These are phyloP conservation scores for Amblyraja radiata DNA, from an alignment of 2,797 vertebrate genomes.

Conservation along the genomic window DNA sequence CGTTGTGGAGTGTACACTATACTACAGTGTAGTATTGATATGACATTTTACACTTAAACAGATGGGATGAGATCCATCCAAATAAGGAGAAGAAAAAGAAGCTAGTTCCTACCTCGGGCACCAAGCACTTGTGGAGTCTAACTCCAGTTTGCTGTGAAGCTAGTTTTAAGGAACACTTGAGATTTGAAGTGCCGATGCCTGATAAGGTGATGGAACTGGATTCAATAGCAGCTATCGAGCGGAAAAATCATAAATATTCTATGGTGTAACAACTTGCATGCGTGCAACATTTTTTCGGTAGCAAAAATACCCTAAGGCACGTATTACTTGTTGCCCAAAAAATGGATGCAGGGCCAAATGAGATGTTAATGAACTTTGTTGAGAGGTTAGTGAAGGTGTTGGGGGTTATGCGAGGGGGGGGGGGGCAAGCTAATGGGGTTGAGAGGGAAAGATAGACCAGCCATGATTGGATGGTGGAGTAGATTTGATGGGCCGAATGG, in stretches of 20 bases:
- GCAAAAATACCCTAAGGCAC: too few species aligned
- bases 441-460: too few species aligned
- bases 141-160: background rate
- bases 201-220: background rate
- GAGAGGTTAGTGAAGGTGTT: too few species aligned
- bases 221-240: background rate
- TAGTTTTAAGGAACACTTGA: background rate
- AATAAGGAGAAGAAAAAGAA: background rate
- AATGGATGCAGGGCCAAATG: too few species aligned
- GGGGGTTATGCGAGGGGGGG: background rate
- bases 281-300: too few species aligned
- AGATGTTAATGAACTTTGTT: too few species aligned
- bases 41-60: background rate
- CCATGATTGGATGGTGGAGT: too few species aligned
- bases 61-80: background rate
- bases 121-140: background rate
- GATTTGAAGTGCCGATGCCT: background rate
- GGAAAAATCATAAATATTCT: background rate
- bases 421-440: too few species aligned
- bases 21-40: background rate
- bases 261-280: too few species aligned
- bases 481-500: too few species aligned
- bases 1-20: too few species aligned
- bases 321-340: too few species aligned
- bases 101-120: background rate